Evolutionary conservation across 2,113 vertebrate genomes (phyloP), one percentile per base, ranked within the genome.

Genomic region (Pomatorhinus ruficollis): DNA sequence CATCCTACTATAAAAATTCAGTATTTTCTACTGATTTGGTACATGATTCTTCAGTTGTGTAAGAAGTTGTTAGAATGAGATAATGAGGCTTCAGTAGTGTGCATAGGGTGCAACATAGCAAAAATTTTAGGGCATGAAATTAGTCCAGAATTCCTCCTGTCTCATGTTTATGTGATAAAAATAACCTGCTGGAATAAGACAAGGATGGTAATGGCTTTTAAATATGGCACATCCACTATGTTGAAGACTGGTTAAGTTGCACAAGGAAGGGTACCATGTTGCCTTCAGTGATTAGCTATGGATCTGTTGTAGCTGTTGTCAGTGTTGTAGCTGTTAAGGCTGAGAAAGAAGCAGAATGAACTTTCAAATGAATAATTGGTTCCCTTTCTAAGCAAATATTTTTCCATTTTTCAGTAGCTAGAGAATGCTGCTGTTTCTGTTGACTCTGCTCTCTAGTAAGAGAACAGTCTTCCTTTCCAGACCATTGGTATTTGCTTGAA

Each of bases 371-470:
- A 81, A 53, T 81, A 85, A 71, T 13, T 70, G 5, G 4, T 82
- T 90, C 61, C 10, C 21, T 90, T 92, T 70, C 39, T 44, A 79
- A 88, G 44, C 8, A 80, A 64, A 44, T 31, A 2, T 66, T 49
- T 93, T 87, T 75, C 44, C 53, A 47, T 79, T 89, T 89, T 94
- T 72, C 35, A 40, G 27, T 68, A 56, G 21, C 31, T n/a, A 40
- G 14, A 82, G 52, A 87, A 82, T 66, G 54, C 25, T 90, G 45
- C 69, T 74, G 6, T 37, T 83, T 71, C 28, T 91, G 37, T 90
- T 66, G 54, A 70, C 10, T 44, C 31, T 90, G 82, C 60, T 82
- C 7, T 87, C 60, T 78, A 90, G 42, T 45, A 87, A 93, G 42
- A 75, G 28, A 66, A 14, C 1, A 53, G 15, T 59, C 42, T 33